phyloP scores from a whole-genome alignment of 2,113 vertebrate species.

The Colaptes auratus region DNA sequence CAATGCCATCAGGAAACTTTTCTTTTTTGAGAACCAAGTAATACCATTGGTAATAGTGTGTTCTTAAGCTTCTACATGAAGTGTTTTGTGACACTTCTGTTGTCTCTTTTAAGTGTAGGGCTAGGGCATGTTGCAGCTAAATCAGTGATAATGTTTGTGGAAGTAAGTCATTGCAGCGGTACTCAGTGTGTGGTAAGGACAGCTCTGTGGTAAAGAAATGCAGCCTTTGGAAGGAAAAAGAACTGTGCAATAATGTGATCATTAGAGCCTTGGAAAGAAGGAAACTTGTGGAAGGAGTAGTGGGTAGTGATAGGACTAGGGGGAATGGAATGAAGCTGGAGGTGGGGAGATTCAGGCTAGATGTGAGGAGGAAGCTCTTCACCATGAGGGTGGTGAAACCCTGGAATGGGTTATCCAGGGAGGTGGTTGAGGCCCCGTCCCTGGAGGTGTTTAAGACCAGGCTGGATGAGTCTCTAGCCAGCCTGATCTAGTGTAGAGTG shows the following conservation, averaged over 20 bases:
- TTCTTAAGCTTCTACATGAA: not conserved
- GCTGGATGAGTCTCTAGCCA: too few relatives aligned
- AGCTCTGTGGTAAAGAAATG: not conserved
- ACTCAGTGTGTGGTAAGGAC: not conserved
- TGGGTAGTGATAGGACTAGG: too few relatives aligned
- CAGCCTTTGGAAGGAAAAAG: not conserved
- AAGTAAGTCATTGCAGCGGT: not conserved
- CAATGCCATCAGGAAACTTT: not conserved
- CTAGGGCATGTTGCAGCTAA: not conserved
- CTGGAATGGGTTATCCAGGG: too few relatives aligned
- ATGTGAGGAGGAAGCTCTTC: too few relatives aligned
- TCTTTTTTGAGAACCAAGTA: not conserved
- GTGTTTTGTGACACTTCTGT: not conserved
- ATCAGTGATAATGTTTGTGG: not conserved
- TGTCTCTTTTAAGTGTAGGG: not conserved
- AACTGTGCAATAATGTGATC: not conserved
- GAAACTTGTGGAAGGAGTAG: not conserved
- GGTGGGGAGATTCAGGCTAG: too few relatives aligned
- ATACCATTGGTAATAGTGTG: not conserved
- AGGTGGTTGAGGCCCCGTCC: too few relatives aligned
- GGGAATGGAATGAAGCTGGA: too few relatives aligned
- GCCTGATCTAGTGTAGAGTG: too few relatives aligned
- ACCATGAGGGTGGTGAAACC: too few relatives aligned
- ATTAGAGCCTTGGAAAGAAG: not conserved
- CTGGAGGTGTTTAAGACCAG: too few relatives aligned